phyloP scores from a whole-genome alignment of 2,113 vertebrate species.

The Bos indicus region DNA sequence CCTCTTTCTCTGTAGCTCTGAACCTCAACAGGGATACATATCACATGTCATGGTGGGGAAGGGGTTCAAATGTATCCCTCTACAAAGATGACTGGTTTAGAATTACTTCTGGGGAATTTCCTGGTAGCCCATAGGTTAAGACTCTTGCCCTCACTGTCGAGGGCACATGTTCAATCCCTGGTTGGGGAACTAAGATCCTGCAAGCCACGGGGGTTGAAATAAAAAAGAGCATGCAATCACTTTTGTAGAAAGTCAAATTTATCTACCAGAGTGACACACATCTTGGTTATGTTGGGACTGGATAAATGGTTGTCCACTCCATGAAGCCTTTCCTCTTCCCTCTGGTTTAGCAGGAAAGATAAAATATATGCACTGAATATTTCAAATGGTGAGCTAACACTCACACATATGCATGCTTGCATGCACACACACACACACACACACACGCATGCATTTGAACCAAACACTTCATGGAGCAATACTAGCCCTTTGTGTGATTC shows the following conservation, averaged over 20 bases:
- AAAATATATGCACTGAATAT: neutral
- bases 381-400: neutral
- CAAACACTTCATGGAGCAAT: neutral
- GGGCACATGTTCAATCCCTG: neutral
- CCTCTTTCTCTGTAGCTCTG: neutral
- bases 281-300: neutral
- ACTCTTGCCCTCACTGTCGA: neutral
- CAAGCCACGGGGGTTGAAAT: neutral
- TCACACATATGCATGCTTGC: accelerated
- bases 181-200: neutral
- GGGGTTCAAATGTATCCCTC: neutral
- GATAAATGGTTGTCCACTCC: neutral
- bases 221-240: neutral
- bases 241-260: neutral
- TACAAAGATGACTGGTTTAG: neutral
- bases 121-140: neutral
- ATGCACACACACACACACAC: neutral
- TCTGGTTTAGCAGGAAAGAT: neutral
- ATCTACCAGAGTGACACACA: neutral
- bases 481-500: neutral
- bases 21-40: neutral
- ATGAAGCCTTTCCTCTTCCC: neutral
- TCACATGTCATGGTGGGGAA: neutral
- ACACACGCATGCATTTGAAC: neutral
- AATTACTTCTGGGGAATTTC: neutral